These are phyloP conservation scores for Spinus olivaceus DNA, from an alignment of 2,797 vertebrate genomes.

Conservation along the genomic window DNA sequence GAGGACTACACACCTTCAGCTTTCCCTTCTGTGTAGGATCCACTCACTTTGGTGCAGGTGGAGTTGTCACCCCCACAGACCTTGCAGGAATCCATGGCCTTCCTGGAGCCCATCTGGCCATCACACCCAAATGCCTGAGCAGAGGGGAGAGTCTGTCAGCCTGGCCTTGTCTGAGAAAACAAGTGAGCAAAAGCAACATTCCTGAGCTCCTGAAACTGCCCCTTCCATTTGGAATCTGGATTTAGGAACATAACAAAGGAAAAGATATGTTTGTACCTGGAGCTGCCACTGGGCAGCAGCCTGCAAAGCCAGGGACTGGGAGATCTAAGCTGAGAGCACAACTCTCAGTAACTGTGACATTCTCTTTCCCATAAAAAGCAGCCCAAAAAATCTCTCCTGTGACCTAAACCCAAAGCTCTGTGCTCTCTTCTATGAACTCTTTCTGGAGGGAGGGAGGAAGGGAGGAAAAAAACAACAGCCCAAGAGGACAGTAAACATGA, in stretches of 20 bases:
- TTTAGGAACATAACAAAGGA: neutral
- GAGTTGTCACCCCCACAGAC: constrained; percentile 88
- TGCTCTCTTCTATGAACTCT: neutral
- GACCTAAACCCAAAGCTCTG: neutral
- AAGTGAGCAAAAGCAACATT: neutral
- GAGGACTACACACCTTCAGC: constrained; percentile 77
- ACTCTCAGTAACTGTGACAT: neutral
- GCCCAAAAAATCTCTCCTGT: neutral
- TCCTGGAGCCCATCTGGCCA: constrained; percentile 83
- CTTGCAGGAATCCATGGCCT: constrained; percentile 80
- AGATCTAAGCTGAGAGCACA: neutral
- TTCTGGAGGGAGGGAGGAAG: neutral
- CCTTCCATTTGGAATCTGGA: neutral
- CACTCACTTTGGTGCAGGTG: constrained; percentile 78
- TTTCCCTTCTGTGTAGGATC: constrained; percentile 81
- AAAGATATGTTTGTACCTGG: neutral
- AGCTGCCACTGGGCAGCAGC: neutral
- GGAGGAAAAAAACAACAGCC: neutral
- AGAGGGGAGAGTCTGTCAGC: neutral
- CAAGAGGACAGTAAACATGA: neutral
- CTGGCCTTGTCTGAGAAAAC: neutral
- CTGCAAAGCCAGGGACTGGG: neutral
- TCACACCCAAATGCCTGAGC: constrained; percentile 90
- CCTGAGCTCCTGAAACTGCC: neutral
- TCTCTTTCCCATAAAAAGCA: neutral